phyloP scores from a whole-genome alignment of 2,797 vertebrate genomes.

The Ficedula albicollis region DNA sequence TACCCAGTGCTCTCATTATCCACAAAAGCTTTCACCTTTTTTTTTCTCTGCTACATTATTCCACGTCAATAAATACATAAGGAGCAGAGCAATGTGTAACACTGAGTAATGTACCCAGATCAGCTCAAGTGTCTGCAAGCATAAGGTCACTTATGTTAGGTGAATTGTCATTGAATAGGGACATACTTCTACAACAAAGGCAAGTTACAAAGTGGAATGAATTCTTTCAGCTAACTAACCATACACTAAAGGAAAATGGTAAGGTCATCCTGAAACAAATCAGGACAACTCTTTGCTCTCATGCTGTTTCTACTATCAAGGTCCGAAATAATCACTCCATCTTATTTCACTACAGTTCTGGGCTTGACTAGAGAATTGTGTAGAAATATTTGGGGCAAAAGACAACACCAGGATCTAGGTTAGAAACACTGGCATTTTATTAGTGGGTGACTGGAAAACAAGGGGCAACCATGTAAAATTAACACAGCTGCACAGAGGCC shows the following conservation, averaged over 20 bases:
- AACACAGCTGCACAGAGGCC: neutral
- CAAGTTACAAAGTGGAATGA: neutral
- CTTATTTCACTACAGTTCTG: neutral
- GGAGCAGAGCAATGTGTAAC: neutral
- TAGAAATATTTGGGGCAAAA: neutral
- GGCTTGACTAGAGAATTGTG: neutral
- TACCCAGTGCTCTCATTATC: neutral
- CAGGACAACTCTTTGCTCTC: neutral
- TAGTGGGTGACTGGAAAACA: neutral
- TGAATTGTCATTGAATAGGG: neutral
- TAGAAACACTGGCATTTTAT: neutral
- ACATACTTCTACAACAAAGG: neutral
- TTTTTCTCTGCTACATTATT: slow-evolving; percentile 1
- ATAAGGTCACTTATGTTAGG: neutral
- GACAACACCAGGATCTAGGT: neutral
- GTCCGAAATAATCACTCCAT: neutral
- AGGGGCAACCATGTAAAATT: neutral
- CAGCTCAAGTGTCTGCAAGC: neutral
- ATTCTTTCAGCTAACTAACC: neutral
- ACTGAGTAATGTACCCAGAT: neutral
- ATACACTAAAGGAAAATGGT: neutral
- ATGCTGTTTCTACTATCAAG: neutral
- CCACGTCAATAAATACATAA: slow-evolving; percentile 3
- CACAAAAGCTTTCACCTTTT: neutral
- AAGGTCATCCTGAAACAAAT: neutral